Percentiles rank a stretch among this genome's conserved stretches.
phyloP scores from a whole-genome alignment of 2,113 vertebrate species.

The Physeter macrocephalus region DNA sequence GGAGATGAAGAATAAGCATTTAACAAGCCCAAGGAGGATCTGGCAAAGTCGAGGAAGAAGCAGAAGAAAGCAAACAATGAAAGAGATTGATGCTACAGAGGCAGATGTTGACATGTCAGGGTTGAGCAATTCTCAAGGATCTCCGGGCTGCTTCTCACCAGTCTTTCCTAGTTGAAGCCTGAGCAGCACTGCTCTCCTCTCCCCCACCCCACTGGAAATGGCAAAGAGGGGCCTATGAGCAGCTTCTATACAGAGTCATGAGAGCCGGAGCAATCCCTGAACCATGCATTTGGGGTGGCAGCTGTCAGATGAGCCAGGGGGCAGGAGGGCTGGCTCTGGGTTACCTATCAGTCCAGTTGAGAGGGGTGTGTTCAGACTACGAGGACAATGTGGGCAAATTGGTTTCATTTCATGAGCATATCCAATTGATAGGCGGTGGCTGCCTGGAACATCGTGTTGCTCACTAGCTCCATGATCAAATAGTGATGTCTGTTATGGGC shows the following conservation, averaged over 20 bases:
- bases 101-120: background rate
- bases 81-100: background rate
- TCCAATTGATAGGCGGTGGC: rapidly evolving
- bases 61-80: background rate
- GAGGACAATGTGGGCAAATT: background rate
- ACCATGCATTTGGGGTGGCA: background rate
- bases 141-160: background rate
- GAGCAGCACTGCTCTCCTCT: no score
- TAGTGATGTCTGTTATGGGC: background rate
- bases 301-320: background rate
- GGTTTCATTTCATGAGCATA: background rate
- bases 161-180: background rate
- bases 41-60: rapidly evolving
- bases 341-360: background rate
- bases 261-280: background rate
- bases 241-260: background rate
- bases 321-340: background rate
- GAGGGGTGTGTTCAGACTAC: background rate
- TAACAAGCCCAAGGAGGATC: background rate
- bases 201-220: background rate
- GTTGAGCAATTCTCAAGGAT: rapidly evolving
- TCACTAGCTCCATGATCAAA: background rate
- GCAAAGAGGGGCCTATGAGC: no score
- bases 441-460: background rate
- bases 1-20: background rate